A percentile compares a stretch with the other conserved stretches of the same genome.
Conservation (phyloP, 2,888 invertebrate species). For the Aricia artaxerxes region DNA sequence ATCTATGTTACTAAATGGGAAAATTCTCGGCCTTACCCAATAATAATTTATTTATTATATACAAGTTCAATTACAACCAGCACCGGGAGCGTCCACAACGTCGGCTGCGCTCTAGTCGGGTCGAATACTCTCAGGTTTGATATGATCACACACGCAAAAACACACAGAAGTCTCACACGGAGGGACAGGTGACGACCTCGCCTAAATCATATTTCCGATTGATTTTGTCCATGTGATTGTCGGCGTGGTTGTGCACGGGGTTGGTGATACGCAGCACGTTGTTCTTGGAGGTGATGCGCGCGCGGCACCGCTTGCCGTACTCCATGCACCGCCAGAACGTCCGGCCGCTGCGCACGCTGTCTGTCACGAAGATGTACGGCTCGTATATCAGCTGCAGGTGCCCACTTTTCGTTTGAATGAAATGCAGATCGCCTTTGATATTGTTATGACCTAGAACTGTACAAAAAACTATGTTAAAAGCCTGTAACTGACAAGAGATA, state of each 20-base stretch:
- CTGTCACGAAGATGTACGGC: conserved; percentile 75
- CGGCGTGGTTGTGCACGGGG: conserved; percentile 68
- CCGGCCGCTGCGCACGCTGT: conserved; percentile 73
- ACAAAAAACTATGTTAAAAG: conserved; percentile 38
- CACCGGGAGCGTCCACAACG: background rate
- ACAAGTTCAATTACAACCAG: background rate
- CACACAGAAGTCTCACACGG: conserved; percentile 51
- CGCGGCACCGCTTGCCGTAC: conserved; percentile 73
- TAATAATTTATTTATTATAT: conserved; percentile 17
- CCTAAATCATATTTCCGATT: conserved; percentile 69
- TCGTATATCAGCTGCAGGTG: conserved; percentile 74
- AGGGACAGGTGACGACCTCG: conserved; percentile 72
- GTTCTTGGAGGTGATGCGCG: conserved; percentile 74
- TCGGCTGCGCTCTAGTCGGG: background rate
- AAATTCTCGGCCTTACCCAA: too few species aligned
- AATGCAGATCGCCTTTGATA: conserved; percentile 69
- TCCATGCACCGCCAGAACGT: conserved; percentile 78
- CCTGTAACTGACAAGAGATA: background rate
- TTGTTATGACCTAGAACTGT: conserved; percentile 64
- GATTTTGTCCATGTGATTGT: conserved; percentile 71
- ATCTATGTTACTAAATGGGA: too few species aligned
- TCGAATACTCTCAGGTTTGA: background rate
- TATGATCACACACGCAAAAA: conserved; percentile 35
- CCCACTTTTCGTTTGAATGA: conserved; percentile 76
- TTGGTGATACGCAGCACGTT: conserved; percentile 72